Base-by-base conservation (phyloP, 2,888 invertebrate genomes). In the Brenthis ino region DNA sequence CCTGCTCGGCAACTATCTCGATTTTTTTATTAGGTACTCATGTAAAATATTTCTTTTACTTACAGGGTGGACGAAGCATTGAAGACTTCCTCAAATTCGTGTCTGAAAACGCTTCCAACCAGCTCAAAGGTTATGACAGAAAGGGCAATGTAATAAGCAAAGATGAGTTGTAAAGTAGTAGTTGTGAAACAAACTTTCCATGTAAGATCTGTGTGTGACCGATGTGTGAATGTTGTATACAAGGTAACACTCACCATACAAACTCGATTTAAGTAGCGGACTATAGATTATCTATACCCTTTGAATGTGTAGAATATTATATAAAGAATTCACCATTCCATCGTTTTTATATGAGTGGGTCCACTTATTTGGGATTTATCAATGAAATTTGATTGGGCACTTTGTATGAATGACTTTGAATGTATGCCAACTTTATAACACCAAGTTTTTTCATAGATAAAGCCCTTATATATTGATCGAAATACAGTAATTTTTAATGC, bases 61-160 rank as follows among this genome's bases (percentile, higher is more conserved):
- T 43, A n/a, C 91, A 96, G 94, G 98, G 98, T 79, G 99, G 98
- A 3, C 96, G 99, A 70, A 97, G 98, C 77, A 90, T 98, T 6
- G 96, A 98, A 73, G 99, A 99, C 86, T 99, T 99, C 88, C 80
- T 99, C 76, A 97, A 98, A 84, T 99, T 97, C 92, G 96, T 99
- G 78, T 96, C 99, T 60, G 96, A 97, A 85, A 97, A 99, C 77
- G 95, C 99, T 14, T 97, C 98, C 64, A 94, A 95, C 74, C 98
- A 97, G 83, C 95, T 99, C 79, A 97, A 96, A 77, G 96, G 96
- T 73, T 99, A 94, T 87, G 97, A 97, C 91, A 95, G 98, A 75
- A 96, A 95, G 82, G 99, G 99, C 80, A 96, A 84, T 50, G 78
- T 82, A 24, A 63, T 63, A 63, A 54, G 63, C 77, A 93, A 89